Evolutionary conservation across 1,140 invertebrate species (phyloP).

Genomic region (Tetragonula clypearis): DNA sequence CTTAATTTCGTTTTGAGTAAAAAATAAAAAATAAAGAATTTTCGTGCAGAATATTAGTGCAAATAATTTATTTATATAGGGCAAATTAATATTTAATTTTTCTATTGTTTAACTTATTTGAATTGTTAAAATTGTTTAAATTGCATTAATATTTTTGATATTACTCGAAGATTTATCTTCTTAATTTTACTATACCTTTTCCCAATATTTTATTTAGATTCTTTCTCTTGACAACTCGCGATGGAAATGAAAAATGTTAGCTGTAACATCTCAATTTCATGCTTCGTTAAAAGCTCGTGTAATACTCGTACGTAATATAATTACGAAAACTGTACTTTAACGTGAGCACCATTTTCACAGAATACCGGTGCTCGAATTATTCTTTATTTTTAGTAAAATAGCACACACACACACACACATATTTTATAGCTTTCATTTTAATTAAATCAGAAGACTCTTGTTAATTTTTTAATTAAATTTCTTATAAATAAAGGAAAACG

Average conservation of each 20-base stretch:
- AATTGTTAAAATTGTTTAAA: too few relatives aligned
- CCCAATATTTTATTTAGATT: neutral
- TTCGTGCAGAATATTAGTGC: neutral
- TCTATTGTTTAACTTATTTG: neutral
- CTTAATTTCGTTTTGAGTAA: neutral
- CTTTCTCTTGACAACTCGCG: neutral
- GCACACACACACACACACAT: neutral
- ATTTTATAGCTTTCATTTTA: neutral
- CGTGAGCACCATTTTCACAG: neutral
- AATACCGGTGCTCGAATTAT: neutral
- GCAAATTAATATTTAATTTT: neutral
- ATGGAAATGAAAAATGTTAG: neutral
- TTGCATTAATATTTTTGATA: neutral
- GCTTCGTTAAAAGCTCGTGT: neutral
- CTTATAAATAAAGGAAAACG: neutral
- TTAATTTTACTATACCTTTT: neutral
- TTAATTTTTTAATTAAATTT: conserved; percentile 1
- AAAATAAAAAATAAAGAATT: neutral
- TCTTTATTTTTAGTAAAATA: neutral
- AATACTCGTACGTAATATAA: too few relatives aligned
- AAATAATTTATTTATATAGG: neutral
- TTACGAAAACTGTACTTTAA: neutral
- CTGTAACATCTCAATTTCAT: neutral
- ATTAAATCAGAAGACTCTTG: neutral
- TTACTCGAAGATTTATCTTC: neutral